Base-by-base conservation (phyloP, 2,888 invertebrate species). In the Eledona agricola region DNA sequence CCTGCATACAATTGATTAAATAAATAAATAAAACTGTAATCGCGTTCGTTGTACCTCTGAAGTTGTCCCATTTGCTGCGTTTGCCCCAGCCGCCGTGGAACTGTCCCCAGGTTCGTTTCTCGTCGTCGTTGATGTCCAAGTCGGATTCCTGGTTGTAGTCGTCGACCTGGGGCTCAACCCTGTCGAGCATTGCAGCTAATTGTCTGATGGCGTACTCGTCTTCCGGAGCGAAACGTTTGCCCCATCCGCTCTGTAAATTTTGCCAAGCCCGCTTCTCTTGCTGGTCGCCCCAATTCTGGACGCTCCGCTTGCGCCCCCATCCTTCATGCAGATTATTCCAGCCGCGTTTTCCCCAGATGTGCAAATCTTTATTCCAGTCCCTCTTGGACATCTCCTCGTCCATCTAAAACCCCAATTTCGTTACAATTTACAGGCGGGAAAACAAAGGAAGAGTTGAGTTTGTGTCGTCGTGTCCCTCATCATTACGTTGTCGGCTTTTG, bases 41-140 rank as follows among this genome's bases (percentile, higher is more conserved):
- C 4, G 4, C 20, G 20, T 19, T n/a, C n/a, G 20, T 19, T 5
- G 20, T 59, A 80, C 81, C 83, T 71, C 80, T 74, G 64, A 82
- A 81, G 69, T 81, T 82, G 53, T 80, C 80, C 83, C 83, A 83
- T 57, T 78, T 74, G 2, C 84, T 82, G 49, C 88, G 79, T 76
- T 89, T 89, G 65, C 88, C 89, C 88, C 88, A 89, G 9, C 86
- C 84, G n/a, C 70, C 85, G 69, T 84, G 84, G 71, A 88, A 80
- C 28, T 83, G 81, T 40, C 82, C 83, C 88, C 88, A 88, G 34
- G 83, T 83, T 50, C 85, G 79, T 74, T 88, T 88, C 61, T 85
- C 79, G 57, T 75, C 74, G 26, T 76, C 65, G 16, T 62, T 65
- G 19, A 54, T 57, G 15, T 66, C 64, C n/a, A 59, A 45, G 5